Percentiles rank a stretch among this genome's conserved stretches.
Evolutionary conservation across 2,888 invertebrate species (phyloP).

Genomic region (Aporophyla lueneburgensis): DNA sequence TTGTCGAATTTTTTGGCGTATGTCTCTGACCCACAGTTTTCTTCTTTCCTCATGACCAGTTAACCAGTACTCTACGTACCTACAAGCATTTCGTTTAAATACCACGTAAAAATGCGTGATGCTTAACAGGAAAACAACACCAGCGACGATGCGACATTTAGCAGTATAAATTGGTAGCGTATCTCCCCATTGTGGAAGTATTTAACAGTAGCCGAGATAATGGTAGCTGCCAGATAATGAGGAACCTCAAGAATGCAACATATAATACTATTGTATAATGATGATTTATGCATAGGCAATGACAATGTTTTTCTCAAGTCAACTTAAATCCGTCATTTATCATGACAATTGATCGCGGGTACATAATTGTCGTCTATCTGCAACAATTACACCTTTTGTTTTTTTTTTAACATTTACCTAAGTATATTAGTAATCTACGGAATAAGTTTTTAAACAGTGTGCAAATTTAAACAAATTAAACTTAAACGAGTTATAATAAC

Average conservation of each 20-base stretch:
- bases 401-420: not conserved
- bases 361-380: constrained; percentile 1
- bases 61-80: no score
- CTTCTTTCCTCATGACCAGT: no score
- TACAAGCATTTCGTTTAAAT: not conserved
- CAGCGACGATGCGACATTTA: not conserved
- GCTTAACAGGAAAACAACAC: not conserved
- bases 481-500: no score
- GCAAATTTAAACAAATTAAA: no score
- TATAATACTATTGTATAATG: not conserved
- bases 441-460: no score
- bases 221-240: not conserved
- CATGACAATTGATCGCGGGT: not conserved
- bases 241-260: not conserved
- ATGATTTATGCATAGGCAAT: not conserved
- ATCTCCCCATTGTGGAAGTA: not conserved
- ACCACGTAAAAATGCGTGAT: not conserved
- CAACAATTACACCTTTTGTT: not conserved
- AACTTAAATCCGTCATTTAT: not conserved
- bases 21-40: no score
- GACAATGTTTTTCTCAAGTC: not conserved
- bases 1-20: no score
- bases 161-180: not conserved
- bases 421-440: no score
- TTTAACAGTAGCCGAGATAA: not conserved